A percentile compares a stretch with the other conserved stretches of the same genome.
Conservation (phyloP, 2,888 invertebrate species). For the Resseliella maxima region DNA sequence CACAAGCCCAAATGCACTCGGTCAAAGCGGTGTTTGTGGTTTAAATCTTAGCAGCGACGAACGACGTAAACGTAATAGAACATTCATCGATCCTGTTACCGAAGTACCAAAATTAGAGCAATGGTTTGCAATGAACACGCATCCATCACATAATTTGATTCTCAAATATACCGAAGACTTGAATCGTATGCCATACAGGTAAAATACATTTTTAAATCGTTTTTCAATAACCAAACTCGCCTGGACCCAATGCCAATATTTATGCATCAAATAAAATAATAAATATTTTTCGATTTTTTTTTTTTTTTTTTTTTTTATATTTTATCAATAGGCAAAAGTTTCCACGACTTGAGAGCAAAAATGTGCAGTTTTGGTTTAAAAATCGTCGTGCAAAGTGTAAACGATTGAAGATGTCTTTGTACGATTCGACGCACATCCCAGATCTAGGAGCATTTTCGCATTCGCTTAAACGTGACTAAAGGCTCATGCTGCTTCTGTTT, state of each 20-base stretch:
- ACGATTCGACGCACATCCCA: conserved; percentile 70
- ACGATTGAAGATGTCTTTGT: conserved; percentile 90
- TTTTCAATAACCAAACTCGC: neutral
- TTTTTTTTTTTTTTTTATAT: neutral
- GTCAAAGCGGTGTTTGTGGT: conserved; percentile 73
- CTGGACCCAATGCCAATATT: neutral
- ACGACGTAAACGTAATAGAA: conserved; percentile 93
- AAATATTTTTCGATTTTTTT: neutral
- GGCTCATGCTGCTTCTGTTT: neutral
- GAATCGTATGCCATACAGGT: conserved; percentile 91
- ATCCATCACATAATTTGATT: conserved; percentile 97
- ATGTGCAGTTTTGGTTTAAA: conserved; percentile 99
- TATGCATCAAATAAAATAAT: too few species aligned
- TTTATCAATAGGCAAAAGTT: conserved; percentile 85
- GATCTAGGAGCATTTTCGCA: conserved; percentile 66
- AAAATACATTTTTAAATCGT: conserved; percentile 58
- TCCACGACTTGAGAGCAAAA: conserved; percentile 97
- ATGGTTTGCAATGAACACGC: conserved; percentile 98
- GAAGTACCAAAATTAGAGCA: conserved; percentile 94
- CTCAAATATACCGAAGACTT: conserved; percentile 97
- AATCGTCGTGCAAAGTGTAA: conserved; percentile 99
- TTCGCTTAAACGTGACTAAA: conserved; percentile 61
- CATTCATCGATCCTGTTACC: conserved; percentile 98
- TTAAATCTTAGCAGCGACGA: conserved; percentile 81
- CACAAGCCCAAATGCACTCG: conserved; percentile 66